Conservation (phyloP, 2,888 invertebrate species). For the Coenonympha arcania region DNA sequence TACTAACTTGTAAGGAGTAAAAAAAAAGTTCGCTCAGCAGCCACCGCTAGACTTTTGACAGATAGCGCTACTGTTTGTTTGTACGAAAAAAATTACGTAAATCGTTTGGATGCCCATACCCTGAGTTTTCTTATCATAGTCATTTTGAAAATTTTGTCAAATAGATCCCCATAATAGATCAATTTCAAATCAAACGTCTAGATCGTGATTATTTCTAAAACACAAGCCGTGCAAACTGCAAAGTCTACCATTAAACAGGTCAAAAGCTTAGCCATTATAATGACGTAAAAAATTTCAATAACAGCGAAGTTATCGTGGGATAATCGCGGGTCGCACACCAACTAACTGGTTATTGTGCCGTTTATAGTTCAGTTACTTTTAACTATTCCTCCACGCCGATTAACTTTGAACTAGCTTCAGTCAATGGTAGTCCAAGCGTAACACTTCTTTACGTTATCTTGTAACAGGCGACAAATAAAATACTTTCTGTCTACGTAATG, state of each 20-base stretch:
- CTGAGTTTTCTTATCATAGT: too few relatives aligned
- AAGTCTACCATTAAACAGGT: background rate
- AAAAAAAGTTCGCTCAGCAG: too few relatives aligned
- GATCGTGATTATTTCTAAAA: background rate
- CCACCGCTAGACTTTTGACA: too few relatives aligned
- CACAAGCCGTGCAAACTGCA: background rate
- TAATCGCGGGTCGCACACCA: slow-evolving; percentile 13
- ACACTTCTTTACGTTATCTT: slow-evolving; percentile 2
- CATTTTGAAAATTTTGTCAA: too few relatives aligned
- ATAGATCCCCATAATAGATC: too few relatives aligned
- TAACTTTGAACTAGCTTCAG: slow-evolving; percentile 20
- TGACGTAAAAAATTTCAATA: background rate
- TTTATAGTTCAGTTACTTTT: slow-evolving; percentile 21
- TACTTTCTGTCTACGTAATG: background rate
- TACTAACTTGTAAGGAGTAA: too few relatives aligned
- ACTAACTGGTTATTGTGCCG: slow-evolving; percentile 24
- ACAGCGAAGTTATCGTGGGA: slow-evolving; percentile 16
- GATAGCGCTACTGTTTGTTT: too few relatives aligned
- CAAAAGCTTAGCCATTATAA: slow-evolving; percentile 1
- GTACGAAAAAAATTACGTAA: too few relatives aligned
- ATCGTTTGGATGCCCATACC: too few relatives aligned
- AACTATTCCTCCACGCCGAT: slow-evolving; percentile 22
- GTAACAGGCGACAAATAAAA: background rate
- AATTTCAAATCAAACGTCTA: background rate
- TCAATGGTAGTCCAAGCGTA: slow-evolving; percentile 18